Conservation (phyloP, 23 tunicate species). For the Oikopleura dioica region DNA sequence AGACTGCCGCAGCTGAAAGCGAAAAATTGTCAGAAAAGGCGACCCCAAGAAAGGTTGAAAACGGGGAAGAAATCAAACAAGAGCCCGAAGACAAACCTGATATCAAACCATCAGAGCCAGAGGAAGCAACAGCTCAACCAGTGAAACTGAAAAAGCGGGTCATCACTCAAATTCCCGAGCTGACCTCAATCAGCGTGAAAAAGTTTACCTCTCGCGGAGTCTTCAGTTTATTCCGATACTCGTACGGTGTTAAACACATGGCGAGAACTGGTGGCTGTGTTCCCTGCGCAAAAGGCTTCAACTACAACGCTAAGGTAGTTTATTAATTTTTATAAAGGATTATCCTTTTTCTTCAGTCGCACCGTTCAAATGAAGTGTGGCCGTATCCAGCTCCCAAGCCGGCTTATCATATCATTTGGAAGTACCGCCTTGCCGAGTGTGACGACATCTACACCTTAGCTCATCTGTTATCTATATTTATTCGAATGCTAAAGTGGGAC, state of each 20-base stretch:
- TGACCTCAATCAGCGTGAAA: background rate
- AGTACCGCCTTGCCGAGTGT: background rate
- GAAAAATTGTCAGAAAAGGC: no score
- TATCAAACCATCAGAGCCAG: no score
- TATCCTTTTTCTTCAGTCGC: no score
- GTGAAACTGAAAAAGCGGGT: no score
- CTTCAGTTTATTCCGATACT: background rate
- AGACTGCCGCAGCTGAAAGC: no score
- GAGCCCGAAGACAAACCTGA: no score
- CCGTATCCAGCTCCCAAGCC: background rate
- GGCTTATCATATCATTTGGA: background rate
- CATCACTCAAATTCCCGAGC: no score
- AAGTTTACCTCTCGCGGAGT: background rate
- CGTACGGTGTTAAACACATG: background rate
- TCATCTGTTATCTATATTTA: background rate
- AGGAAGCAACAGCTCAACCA: no score
- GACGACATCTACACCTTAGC: background rate
- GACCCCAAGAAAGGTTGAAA: no score
- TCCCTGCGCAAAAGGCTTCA: background rate
- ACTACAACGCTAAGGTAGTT: background rate
- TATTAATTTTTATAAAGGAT: no score
- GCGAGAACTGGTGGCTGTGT: background rate
- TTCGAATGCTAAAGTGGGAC: background rate
- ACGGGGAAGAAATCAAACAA: no score
- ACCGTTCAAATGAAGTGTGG: background rate